Conservation (phyloP, 2,888 invertebrate genomes). For the Nebria brevicollis region DNA sequence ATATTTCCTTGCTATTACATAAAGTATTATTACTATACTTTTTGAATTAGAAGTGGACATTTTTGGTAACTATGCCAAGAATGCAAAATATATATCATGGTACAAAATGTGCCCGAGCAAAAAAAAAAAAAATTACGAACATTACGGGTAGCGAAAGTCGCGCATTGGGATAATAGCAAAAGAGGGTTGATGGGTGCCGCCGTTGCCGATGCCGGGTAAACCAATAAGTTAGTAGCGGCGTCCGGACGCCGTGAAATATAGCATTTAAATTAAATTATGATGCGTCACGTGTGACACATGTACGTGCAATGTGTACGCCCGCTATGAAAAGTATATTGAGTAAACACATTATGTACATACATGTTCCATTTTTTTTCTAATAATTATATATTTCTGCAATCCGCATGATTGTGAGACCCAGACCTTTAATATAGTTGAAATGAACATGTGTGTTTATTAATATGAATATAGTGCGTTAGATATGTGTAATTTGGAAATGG, state of each 20-base stretch:
- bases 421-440: neutral
- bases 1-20: no score
- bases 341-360: neutral
- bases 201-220: neutral
- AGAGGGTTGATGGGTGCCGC: neutral
- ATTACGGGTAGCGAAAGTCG: neutral
- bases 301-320: neutral
- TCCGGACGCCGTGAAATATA: neutral
- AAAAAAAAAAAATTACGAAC: neutral
- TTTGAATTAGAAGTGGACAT: no score
- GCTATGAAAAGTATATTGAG: neutral
- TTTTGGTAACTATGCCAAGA: no score
- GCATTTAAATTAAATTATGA: constrained; percentile 1
- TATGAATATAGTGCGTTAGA: no score
- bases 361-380: no score
- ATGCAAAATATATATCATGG: neutral
- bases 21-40: no score
- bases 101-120: neutral
- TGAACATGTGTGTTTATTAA: neutral
- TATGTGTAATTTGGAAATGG: no score
- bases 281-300: neutral
- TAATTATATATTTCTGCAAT: no score
- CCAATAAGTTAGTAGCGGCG: constrained; percentile 1
- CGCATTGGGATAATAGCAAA: neutral
- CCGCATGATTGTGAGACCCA: no score